Evolutionary conservation across 2,113 vertebrate species (phyloP), one percentile per base, ranked within the genome.

Genomic region (Takifugu bimaculatus): DNA sequence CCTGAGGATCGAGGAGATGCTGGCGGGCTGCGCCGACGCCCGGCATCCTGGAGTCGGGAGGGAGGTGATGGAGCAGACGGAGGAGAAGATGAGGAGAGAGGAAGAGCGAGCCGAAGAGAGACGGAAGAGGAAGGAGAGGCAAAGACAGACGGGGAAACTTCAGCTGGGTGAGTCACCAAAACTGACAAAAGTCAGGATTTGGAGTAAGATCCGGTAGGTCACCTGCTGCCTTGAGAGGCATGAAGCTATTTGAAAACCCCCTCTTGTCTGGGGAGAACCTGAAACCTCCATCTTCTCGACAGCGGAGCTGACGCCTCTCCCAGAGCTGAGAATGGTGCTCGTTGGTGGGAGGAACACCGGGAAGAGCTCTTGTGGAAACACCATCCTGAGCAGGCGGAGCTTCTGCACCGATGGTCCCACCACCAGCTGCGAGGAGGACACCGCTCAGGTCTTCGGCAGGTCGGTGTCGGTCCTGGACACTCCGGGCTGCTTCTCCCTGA

Each of bases 331-430:
- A 53, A 0, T 89, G 0, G 61, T 86, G 2, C 75, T 91, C 0
- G 13, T 87, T 7, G 83, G 88, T 0, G 70, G 70, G 63, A 60
- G 65, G 6, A 79, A 81, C 74, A 77, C 77, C 1, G 89, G 87
- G 6, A 91, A 87, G 68, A 91, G 84, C 59, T 89, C 85, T 0
- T 81, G 83, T 68, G 87, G 81, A 44, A 87, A 86, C 80, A 88
- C 87, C 56, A 85, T 90, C 58, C 60, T 91, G 60, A 47, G 62
- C 61, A 62, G 54, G 25, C 57, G 77, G n/a, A 15, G 60, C 43
- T 84, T 85, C 55, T 12, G 60, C 26, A 49, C 70, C 0, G 63
- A 67, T 13, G 28, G 43, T 5, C 65, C 54, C 26, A 81, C 77
- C 0, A 61, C 56, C 2, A 66, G 57, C 63, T 79, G 71, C 57